A percentile compares a stretch with the other conserved stretches of the same genome.
Conservation (phyloP, 1,140 invertebrate genomes). For the Drosophila guanche region DNA sequence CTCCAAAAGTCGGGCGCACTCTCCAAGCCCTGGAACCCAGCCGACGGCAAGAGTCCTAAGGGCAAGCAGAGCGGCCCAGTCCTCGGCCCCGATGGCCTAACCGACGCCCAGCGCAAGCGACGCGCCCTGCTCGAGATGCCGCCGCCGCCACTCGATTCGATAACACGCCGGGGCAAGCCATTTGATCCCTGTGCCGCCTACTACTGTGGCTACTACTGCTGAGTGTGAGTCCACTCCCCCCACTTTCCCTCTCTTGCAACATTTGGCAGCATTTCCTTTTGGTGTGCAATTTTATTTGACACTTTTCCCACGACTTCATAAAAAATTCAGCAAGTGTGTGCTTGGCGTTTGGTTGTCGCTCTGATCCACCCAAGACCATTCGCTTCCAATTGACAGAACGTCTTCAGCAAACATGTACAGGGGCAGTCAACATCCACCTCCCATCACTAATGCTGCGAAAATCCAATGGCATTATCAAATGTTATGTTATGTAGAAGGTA, state of each 20-base stretch:
- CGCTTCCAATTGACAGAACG: conserved; percentile 3
- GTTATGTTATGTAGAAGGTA: conserved; percentile 27
- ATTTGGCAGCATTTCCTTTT: conserved; percentile 5
- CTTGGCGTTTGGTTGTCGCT: conserved; percentile 5
- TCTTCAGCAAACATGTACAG: neutral
- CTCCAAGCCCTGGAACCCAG: conserved; percentile 28
- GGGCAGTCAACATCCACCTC: neutral
- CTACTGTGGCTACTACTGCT: conserved; percentile 17
- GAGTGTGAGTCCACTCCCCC: neutral
- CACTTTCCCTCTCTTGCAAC: neutral
- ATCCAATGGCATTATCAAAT: conserved; percentile 51
- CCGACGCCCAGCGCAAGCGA: conserved; percentile 21
- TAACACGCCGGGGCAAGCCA: conserved; percentile 18
- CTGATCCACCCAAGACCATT: neutral
- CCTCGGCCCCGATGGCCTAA: conserved; percentile 40
- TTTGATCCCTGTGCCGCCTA: neutral
- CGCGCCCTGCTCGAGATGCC: conserved; percentile 7
- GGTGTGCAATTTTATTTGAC: conserved; percentile 23
- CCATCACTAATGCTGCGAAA: conserved; percentile 30
- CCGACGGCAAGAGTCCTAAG: conserved; percentile 25
- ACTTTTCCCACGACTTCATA: conserved; percentile 3
- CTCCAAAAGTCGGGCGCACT: conserved; percentile 25
- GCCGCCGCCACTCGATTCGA: neutral
- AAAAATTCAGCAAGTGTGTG: conserved; percentile 15
- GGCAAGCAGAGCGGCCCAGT: neutral